These are phyloP conservation scores for Otolemur crassicaudatus DNA, from an alignment of 2,797 vertebrate species.

Conservation along the genomic window DNA sequence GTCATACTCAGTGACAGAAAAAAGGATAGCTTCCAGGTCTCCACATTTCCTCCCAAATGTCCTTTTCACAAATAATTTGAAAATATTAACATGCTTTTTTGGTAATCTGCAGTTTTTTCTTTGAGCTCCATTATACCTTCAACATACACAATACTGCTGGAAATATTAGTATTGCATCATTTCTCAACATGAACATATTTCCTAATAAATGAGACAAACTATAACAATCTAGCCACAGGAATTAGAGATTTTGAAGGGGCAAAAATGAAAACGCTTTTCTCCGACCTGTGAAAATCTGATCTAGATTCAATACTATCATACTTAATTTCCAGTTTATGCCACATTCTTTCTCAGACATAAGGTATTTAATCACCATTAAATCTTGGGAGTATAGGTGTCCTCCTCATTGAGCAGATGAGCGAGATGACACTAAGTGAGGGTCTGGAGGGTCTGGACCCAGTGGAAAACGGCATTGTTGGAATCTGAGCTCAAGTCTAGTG, in stretches of 20 bases:
- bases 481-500: not conserved
- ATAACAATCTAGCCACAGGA: not conserved
- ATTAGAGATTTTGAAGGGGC: not conserved
- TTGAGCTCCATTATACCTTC: not conserved
- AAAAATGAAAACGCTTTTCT: conserved; percentile 1
- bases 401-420: not conserved
- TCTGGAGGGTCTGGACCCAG: not conserved
- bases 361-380: not conserved
- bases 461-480: not conserved
- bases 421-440: not conserved
- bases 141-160: conserved; percentile 31
- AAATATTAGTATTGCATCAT: not conserved
- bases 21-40: not conserved
- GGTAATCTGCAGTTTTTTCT: not conserved
- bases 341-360: not conserved
- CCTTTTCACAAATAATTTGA: conserved; percentile 20
- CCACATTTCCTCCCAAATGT: conserved; percentile 10
- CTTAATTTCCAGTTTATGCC: not conserved
- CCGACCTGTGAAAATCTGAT: not conserved
- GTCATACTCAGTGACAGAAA: not conserved
- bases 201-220: not conserved
- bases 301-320: not conserved
- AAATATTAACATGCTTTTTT: not conserved
- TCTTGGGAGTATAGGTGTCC: not conserved
- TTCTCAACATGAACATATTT: not conserved